Evolutionary conservation across 2,888 invertebrate species (phyloP), one percentile per base, ranked within the genome.

Genomic region (Seira ritae): DNA sequence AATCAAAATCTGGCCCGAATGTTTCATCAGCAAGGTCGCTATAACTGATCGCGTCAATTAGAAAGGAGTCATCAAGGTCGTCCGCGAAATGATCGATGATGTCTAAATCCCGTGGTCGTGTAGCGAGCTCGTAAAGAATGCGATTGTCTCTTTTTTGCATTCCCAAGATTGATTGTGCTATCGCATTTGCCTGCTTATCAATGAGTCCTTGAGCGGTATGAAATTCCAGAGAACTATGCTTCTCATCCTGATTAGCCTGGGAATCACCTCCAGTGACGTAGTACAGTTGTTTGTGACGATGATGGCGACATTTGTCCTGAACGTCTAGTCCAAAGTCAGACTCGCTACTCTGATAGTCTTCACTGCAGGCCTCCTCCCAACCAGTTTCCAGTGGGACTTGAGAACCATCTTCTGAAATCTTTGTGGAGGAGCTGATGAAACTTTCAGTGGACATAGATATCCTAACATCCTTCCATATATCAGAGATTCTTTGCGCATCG

Each of bases 1-100:
- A 85, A 75, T 85, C 85, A 78, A 81, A 85, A 8, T 86, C 85
- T 17, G 80, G 62, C 0, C 78, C 78, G 46, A 86, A 86, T 10
- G 22, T 67, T 0, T 23, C 71, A 46, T 85, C 85, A 1, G 78
- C 70, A 65, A 84, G 84, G 4, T 77, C 77, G 15, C 78, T 81
- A 55, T 81, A 80, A 17, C 85, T 85, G 46, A 50, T 22, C 1
- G 77, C 69, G 22, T 84, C 84, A 19, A 37, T n/a, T 15, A 85
- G 55, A 15, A 85, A 81, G 0, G 74, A 75, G 12, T 85, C 85
- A 23, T 85, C 84, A 6, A 79, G 19, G 50, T 79, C 84, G 42
- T 79, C 79, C 42, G 79, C 79, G 60, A 84, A 84, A 23, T 84
- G 79, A 15, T 83, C 83, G 24, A 83, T 73, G 3, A 83, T 60